Conservation (phyloP, 2,113 vertebrate genomes). For the Bombycilla garrulus region DNA sequence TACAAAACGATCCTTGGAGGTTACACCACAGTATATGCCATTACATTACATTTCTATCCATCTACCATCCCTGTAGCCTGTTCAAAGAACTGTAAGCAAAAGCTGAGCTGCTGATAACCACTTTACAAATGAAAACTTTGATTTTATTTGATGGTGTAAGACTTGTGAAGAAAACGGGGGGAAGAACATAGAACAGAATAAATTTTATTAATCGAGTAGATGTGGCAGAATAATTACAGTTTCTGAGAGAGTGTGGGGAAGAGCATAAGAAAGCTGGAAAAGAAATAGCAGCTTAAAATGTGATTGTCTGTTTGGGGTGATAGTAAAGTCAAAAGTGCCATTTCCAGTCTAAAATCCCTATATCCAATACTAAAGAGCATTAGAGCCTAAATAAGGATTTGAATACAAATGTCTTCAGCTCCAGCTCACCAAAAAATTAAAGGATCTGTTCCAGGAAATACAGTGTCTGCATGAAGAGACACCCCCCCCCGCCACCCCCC, state of each 20-base stretch:
- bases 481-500: background rate
- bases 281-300: slow-evolving; percentile 52
- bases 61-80: background rate
- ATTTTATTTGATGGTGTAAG: background rate
- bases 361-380: slow-evolving; percentile 46
- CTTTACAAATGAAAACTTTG: slow-evolving; percentile 1
- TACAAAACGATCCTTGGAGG: background rate
- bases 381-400: slow-evolving; percentile 57
- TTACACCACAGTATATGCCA: background rate
- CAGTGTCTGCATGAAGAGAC: background rate
- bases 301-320: slow-evolving; percentile 51
- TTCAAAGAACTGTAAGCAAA: background rate
- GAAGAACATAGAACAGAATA: background rate
- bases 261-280: background rate
- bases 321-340: slow-evolving; percentile 39
- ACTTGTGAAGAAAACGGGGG: background rate
- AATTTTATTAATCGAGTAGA: slow-evolving; percentile 6
- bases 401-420: slow-evolving; percentile 55
- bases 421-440: background rate
- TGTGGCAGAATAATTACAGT: slow-evolving; percentile 25
- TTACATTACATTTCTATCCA: background rate
- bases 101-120: background rate
- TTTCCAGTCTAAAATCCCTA: slow-evolving; percentile 52
- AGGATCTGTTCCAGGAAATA: slow-evolving; percentile 35
- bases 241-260: background rate